Evolutionary conservation across 1,140 invertebrate genomes (phyloP).

Genomic region (Atta cephalotes): DNA sequence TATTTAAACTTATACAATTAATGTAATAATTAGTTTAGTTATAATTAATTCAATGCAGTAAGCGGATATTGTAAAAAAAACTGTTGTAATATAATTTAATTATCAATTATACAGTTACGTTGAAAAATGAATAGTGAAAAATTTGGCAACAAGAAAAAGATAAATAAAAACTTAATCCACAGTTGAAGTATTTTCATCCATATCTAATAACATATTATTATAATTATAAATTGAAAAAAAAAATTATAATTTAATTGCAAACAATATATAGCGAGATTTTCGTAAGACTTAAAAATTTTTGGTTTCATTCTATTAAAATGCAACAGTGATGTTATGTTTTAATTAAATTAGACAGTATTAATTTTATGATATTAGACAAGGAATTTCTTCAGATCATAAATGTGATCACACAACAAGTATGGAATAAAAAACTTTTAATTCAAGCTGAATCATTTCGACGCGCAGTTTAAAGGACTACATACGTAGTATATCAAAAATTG

Average conservation of each 20-base stretch:
- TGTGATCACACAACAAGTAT: too few relatives aligned
- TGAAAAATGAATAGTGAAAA: neutral
- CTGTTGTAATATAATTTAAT: neutral
- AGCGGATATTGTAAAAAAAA: neutral
- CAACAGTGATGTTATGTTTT: neutral
- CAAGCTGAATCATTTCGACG: too few relatives aligned
- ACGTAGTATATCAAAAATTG: too few relatives aligned
- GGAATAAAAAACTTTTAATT: too few relatives aligned
- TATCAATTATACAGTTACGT: neutral
- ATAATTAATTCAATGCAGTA: slow-evolving; percentile 4
- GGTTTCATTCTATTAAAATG: neutral
- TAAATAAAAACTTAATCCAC: neutral
- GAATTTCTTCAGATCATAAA: too few relatives aligned
- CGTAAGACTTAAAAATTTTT: neutral
- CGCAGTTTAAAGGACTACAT: too few relatives aligned
- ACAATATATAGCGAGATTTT: neutral
- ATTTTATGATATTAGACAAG: too few relatives aligned
- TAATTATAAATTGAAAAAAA: neutral
- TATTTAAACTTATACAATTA: neutral
- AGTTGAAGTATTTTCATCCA: neutral
- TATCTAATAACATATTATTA: neutral
- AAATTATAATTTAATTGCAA: neutral
- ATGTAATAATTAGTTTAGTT: neutral
- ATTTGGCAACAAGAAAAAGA: neutral
- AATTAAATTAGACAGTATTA: too few relatives aligned